These are phyloP conservation scores for Brachyalestes nurse DNA, from an alignment of 2,797 vertebrate species.

Conservation along the genomic window DNA sequence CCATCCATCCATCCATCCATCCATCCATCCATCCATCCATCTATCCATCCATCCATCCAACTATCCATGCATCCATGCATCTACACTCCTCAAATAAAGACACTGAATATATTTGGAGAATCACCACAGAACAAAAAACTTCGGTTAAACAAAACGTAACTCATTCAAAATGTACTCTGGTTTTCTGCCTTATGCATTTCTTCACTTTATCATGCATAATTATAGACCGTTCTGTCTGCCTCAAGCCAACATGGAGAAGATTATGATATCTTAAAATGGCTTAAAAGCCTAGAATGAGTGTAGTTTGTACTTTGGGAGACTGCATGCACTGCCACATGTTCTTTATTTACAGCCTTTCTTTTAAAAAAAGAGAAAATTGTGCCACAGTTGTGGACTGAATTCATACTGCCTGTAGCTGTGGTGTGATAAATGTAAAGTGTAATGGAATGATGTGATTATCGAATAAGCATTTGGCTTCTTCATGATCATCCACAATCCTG, in stretches of 20 bases:
- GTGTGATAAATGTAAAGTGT: neutral
- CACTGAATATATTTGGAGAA: too few relatives aligned
- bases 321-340: neutral
- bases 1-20: too few relatives aligned
- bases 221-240: neutral
- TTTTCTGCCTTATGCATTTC: too few relatives aligned
- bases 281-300: neutral
- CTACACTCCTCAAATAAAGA: neutral
- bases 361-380: neutral
- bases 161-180: too few relatives aligned
- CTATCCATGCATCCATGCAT: neutral
- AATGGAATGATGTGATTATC: neutral
- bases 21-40: neutral
- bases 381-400: neutral
- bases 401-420: too few relatives aligned
- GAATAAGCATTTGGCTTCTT: neutral
- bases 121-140: too few relatives aligned
- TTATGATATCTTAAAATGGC: neutral
- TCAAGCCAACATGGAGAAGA: neutral
- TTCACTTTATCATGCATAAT: neutral
- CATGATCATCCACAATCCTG: neutral
- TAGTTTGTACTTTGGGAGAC: neutral
- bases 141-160: too few relatives aligned
- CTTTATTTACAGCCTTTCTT: neutral
- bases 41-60: neutral